phyloP scores from a whole-genome alignment of 1,140 invertebrate species.

The Drosophila albomicans region DNA sequence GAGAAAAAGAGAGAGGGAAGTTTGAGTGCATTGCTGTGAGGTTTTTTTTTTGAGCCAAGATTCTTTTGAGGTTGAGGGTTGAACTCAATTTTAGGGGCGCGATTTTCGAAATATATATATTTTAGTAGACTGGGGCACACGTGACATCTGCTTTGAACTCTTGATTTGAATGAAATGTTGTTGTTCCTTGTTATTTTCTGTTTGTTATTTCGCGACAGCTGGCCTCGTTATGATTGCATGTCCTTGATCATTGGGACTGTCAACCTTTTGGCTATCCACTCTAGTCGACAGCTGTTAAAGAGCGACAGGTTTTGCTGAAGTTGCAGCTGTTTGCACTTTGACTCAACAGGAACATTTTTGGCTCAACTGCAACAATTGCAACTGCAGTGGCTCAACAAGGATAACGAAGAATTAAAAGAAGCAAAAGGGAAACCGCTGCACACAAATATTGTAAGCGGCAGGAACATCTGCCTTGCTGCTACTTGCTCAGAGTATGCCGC shows the following conservation, averaged over 20 bases:
- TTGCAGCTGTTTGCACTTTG: slow-evolving; percentile 17
- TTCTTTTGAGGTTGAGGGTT: slow-evolving; percentile 6
- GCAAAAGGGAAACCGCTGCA: slow-evolving; percentile 38
- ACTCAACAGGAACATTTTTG: slow-evolving; percentile 21
- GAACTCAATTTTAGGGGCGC: slow-evolving; percentile 7
- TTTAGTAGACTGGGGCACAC: slow-evolving; percentile 14
- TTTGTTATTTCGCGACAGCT: slow-evolving; percentile 25
- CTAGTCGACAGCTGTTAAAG: slow-evolving; percentile 6
- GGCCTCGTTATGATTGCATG: slow-evolving; percentile 21
- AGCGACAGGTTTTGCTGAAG: slow-evolving; percentile 24
- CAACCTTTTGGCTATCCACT: slow-evolving; percentile 18
- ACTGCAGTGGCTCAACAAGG: slow-evolving; percentile 41
- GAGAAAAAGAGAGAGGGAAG: not conserved
- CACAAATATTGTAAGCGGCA: slow-evolving; percentile 12
- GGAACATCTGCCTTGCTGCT: slow-evolving; percentile 51
- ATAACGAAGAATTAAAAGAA: slow-evolving; percentile 15
- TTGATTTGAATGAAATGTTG: slow-evolving; percentile 11
- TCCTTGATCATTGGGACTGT: slow-evolving; percentile 22
- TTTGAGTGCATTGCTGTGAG: slow-evolving; percentile 18
- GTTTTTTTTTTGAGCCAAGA: slow-evolving; percentile 8
- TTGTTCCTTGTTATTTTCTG: not conserved
- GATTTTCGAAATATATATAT: not conserved
- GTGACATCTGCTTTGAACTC: slow-evolving; percentile 36
- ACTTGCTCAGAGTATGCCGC: slow-evolving; percentile 25
- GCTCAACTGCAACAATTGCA: slow-evolving; percentile 21